These are phyloP conservation scores for Poeciliopsis prolifica DNA, from an alignment of 2,113 vertebrate genomes.

Conservation along the genomic window DNA sequence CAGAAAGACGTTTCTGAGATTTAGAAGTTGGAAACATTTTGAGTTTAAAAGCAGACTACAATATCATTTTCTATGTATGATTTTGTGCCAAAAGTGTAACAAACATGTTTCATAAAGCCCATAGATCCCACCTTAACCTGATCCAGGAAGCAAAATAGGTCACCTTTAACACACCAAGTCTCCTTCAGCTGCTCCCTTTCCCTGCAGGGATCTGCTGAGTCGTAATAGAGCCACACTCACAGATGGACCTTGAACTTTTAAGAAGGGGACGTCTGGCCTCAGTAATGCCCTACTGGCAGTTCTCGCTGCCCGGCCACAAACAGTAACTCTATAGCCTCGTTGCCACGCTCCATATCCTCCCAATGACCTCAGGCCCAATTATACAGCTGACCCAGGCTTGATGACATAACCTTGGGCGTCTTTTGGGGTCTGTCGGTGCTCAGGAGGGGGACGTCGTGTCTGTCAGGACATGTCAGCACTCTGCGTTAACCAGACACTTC, in stretches of 20 bases:
- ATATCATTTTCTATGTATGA: too few relatives aligned
- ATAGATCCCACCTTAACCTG: too few relatives aligned
- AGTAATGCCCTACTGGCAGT: conserved; percentile 45
- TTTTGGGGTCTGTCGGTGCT: conserved; percentile 68
- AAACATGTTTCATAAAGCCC: too few relatives aligned
- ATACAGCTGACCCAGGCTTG: conserved; percentile 79
- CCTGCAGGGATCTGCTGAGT: conserved; percentile 36
- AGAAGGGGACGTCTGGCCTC: conserved; percentile 60
- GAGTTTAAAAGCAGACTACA: too few relatives aligned
- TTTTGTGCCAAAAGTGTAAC: too few relatives aligned
- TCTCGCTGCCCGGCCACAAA: conserved; percentile 52
- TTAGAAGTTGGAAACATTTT: too few relatives aligned
- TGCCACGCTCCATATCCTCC: conserved; percentile 79
- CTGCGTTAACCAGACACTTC: conserved; percentile 80
- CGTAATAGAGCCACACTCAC: conserved; percentile 52
- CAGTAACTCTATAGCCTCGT: conserved; percentile 79
- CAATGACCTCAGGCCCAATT: conserved; percentile 78
- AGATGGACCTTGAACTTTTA: conserved; percentile 72
- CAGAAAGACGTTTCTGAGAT: too few relatives aligned
- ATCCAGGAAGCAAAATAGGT: too few relatives aligned
- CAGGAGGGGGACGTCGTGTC: conserved; percentile 70
- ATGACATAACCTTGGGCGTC: conserved; percentile 81
- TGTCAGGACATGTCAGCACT: conserved; percentile 74
- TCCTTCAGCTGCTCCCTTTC: conserved; percentile 15
- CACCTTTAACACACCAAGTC: conserved; percentile 19